Evolutionary conservation across 2,797 vertebrate species (phyloP), one percentile per base, ranked within the genome.

Genomic region (Pseudochirops corinnae): DNA sequence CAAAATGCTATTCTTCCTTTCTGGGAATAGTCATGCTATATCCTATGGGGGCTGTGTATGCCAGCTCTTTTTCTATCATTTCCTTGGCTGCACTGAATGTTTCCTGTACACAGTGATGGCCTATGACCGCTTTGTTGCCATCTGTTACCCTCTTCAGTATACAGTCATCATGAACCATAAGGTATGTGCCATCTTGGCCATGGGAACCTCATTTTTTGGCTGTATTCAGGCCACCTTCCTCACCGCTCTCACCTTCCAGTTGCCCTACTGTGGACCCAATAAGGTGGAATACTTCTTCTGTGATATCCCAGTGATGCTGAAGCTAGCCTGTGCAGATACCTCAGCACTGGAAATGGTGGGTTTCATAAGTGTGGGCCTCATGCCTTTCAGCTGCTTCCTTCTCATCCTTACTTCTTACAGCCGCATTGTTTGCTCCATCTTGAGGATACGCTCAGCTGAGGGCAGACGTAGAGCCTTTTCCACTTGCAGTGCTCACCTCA

Each of bases 231-330:
- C 98, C 5, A 95, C 50, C 2, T 98, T 98, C 87, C 98, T 98
- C 0, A 97, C 97, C 12, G 39, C 93, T 2, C 97, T 98, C 33
- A 98, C 98, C 1, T 98, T 98, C 57, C 97, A 92, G 1, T 56
- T 98, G 93, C 95, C 98, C 29, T 98, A 98, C 87, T 98, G 98
- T 55, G 98, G 96, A 7, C 96, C 97, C 56, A 98, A 96, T 62
- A 93, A 96, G n/a, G 97, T 98, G 33, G 98, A 98, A 52, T 98
- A 98, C 50, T 98, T 97, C 93, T 98, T 98, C 95, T 98, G 98
- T 13, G 98, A 98, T 14, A 98, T 98, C 50, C 98, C 98, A 0
- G 97, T 98, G 56, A 96, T 98, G 95, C 91, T 98, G 55, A 98
- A 98, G 87, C 93, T 98, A 95, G 98, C 98, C 1, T 98, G 98